Percentiles rank a stretch among this genome's conserved stretches.
phyloP scores from a whole-genome alignment of 1,140 invertebrate species.

The Condylostylus longicornis region DNA sequence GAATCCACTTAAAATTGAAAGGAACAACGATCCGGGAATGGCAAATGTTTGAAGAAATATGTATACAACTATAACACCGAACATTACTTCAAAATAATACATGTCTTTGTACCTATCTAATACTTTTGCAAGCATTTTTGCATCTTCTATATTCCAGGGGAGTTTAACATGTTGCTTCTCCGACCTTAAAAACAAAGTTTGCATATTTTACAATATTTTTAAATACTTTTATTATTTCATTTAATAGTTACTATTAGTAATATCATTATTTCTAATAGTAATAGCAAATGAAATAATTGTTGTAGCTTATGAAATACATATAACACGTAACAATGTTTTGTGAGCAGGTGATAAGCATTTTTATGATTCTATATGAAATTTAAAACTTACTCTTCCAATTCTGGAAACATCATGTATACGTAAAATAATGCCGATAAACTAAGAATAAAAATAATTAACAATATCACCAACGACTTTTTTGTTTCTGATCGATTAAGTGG shows the following conservation, averaged over 20 bases:
- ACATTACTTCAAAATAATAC: conserved; percentile 84
- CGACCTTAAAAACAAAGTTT: conserved; percentile 49
- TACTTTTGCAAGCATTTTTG: conserved; percentile 83
- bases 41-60: conserved; percentile 99
- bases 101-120: conserved; percentile 86
- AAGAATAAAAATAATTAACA: conserved; percentile 22
- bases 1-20: conserved; percentile 95
- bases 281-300: background rate
- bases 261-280: conserved; percentile 8
- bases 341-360: background rate
- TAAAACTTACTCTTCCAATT: conserved; percentile 61
- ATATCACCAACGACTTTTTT: conserved; percentile 28
- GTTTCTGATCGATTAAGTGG: conserved; percentile 27
- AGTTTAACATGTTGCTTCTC: conserved; percentile 81
- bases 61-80: conserved; percentile 80
- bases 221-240: background rate
- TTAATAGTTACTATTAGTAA: background rate
- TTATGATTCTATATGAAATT: conserved; percentile 2
- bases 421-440: conserved; percentile 26
- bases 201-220: conserved; percentile 1
- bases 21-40: conserved; percentile 95
- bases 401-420: conserved; percentile 62
- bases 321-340: background rate
- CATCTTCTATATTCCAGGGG: conserved; percentile 88
- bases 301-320: background rate